Conservation (phyloP, 2,888 invertebrate species). For the Leucania comma region DNA sequence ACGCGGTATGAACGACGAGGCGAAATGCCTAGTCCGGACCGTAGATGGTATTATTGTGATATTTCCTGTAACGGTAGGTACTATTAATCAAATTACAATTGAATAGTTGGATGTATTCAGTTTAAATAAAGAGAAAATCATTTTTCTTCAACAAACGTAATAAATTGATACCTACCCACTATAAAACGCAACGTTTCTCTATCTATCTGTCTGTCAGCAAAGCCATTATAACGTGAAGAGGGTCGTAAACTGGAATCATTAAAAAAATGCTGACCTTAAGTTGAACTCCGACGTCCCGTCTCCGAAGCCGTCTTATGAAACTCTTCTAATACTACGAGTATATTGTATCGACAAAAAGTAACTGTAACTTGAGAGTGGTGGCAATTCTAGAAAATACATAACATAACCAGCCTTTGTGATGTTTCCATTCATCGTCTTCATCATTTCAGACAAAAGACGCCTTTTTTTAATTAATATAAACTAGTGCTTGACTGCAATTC, state of each 20-base stretch:
- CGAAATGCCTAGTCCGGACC: too few relatives aligned
- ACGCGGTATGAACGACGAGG: too few relatives aligned
- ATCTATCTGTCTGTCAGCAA: slow-evolving; percentile 11
- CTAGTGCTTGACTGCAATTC: too few relatives aligned
- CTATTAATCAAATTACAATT: too few relatives aligned
- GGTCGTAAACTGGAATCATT: slow-evolving; percentile 48
- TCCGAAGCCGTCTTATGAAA: neutral
- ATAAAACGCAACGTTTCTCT: slow-evolving; percentile 11
- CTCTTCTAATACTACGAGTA: neutral
- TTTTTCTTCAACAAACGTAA: neutral
- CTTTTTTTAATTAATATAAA: too few relatives aligned
- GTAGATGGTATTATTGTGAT: too few relatives aligned
- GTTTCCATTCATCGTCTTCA: neutral
- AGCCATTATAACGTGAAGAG: slow-evolving; percentile 23
- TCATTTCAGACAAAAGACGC: too few relatives aligned
- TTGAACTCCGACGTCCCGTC: slow-evolving; percentile 1
- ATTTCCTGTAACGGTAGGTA: too few relatives aligned
- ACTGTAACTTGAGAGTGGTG: slow-evolving; percentile 7
- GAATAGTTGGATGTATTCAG: too few relatives aligned
- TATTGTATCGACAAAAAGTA: neutral
- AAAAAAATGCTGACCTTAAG: slow-evolving; percentile 43
- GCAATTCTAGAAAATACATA: too few relatives aligned
- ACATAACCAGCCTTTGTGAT: too few relatives aligned
- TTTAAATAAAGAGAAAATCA: neutral
- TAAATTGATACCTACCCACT: neutral